A percentile compares a stretch with the other conserved stretches of the same genome.
Evolutionary conservation across 2,797 vertebrate species (phyloP).

Genomic region (Sphaeramia orbicularis): DNA sequence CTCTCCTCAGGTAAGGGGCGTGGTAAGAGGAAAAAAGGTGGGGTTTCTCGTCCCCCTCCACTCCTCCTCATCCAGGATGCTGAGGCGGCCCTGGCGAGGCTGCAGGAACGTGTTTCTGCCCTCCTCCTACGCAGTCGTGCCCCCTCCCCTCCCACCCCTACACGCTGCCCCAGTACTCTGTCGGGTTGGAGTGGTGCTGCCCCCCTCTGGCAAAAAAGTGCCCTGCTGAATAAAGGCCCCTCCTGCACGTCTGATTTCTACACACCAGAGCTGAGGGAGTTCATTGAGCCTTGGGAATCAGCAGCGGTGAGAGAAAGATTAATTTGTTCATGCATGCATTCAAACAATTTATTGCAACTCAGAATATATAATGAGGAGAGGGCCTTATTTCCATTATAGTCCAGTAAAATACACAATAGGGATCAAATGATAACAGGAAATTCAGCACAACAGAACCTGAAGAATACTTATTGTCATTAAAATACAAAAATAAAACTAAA

Average conservation of each 20-base stretch:
- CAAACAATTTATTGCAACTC: too few relatives aligned
- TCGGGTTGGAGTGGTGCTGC: slow-evolving; percentile 56
- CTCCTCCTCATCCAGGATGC: slow-evolving; percentile 89
- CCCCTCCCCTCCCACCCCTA: slow-evolving; percentile 82
- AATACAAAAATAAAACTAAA: too few relatives aligned
- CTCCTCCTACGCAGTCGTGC: slow-evolving; percentile 82
- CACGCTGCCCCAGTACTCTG: slow-evolving; percentile 83
- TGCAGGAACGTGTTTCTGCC: slow-evolving; percentile 87
- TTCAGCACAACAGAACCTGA: too few relatives aligned
- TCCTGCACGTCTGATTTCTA: slow-evolving; percentile 81
- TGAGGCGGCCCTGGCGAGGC: slow-evolving; percentile 73
- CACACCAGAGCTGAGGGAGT: slow-evolving; percentile 79
- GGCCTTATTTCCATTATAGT: too few relatives aligned
- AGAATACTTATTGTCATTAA: too few relatives aligned
- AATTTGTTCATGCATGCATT: neutral
- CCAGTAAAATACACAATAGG: too few relatives aligned
- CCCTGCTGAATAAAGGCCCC: slow-evolving; percentile 71
- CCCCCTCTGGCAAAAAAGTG: slow-evolving; percentile 91
- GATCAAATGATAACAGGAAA: too few relatives aligned
- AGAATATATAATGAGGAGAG: too few relatives aligned
- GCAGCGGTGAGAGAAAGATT: slow-evolving; percentile 76
- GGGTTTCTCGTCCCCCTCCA: slow-evolving; percentile 71
- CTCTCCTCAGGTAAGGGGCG: slow-evolving; percentile 81
- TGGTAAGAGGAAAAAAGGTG: slow-evolving; percentile 78
- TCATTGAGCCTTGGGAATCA: slow-evolving; percentile 73